Percentiles rank a stretch among this genome's conserved stretches.
phyloP scores from a whole-genome alignment of 2,113 vertebrate genomes.

The Apodemus speciosus region DNA sequence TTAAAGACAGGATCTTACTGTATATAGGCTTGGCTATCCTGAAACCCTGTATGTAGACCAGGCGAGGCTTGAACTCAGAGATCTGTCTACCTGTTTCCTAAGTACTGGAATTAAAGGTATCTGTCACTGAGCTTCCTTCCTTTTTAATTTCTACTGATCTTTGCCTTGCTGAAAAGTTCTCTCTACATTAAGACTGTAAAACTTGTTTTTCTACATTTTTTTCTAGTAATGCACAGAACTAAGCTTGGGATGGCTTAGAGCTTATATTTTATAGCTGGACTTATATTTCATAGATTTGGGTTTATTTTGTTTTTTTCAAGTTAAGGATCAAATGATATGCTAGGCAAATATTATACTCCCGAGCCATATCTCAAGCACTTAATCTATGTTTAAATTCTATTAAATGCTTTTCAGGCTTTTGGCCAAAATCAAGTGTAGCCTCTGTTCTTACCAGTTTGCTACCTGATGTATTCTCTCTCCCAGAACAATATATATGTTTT shows the following conservation, averaged over 20 bases:
- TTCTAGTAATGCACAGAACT: slow-evolving; percentile 32
- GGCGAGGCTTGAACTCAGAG: neutral
- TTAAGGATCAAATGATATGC: neutral
- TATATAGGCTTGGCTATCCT: neutral
- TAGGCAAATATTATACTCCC: neutral
- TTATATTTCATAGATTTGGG: neutral
- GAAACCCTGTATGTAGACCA: neutral
- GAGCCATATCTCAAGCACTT: neutral
- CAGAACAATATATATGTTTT: neutral
- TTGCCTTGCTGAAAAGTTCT: slow-evolving; percentile 23
- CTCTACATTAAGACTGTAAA: neutral
- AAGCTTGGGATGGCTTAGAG: slow-evolving; percentile 10
- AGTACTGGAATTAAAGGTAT: neutral
- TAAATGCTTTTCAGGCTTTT: neutral
- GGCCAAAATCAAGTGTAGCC: neutral
- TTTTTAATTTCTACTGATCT: neutral
- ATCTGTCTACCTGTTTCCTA: neutral
- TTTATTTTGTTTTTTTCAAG: neutral
- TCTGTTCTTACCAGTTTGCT: neutral
- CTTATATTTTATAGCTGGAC: slow-evolving; percentile 19
- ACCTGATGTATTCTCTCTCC: neutral
- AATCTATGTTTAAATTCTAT: neutral
- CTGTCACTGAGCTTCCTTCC: neutral
- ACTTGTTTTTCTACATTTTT: neutral
- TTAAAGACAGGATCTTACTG: neutral